A percentile compares a stretch with the other conserved stretches of the same genome.
phyloP scores from a whole-genome alignment of 2,888 invertebrate genomes.

The Scrobipalpa costella region DNA sequence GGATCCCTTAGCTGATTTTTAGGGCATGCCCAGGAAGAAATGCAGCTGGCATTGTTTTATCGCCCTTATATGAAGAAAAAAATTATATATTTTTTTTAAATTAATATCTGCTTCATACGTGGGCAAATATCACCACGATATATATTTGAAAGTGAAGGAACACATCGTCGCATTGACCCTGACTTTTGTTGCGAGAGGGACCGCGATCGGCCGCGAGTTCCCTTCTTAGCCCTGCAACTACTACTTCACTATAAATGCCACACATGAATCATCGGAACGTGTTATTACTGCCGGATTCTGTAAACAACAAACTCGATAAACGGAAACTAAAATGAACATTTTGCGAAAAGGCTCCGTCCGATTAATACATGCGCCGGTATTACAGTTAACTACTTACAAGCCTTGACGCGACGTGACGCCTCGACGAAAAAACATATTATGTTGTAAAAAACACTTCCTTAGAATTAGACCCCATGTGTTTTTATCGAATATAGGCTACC shows the following conservation, averaged over 20 bases:
- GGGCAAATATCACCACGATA: background rate
- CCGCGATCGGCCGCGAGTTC: slow-evolving; percentile 9
- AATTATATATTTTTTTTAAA: too few species aligned
- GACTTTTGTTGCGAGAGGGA: slow-evolving; percentile 25
- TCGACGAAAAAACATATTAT: too few species aligned
- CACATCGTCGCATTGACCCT: slow-evolving; percentile 25
- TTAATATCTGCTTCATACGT: background rate
- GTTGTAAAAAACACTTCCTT: too few species aligned
- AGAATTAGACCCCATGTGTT: too few species aligned
- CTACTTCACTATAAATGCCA: slow-evolving; percentile 9
- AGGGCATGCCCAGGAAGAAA: too few species aligned
- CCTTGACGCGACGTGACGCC: too few species aligned
- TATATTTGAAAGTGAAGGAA: slow-evolving; percentile 23
- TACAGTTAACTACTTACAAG: too few species aligned
- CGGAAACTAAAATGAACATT: background rate
- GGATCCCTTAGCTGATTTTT: too few species aligned
- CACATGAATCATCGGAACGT: slow-evolving; percentile 6
- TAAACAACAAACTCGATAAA: background rate
- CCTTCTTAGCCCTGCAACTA: slow-evolving; percentile 18
- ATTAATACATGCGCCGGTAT: too few species aligned
- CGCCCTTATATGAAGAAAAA: too few species aligned
- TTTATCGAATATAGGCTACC: too few species aligned
- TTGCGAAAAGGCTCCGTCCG: background rate
- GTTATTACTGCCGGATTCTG: background rate
- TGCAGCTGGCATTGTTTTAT: too few species aligned